These are phyloP conservation scores for Thereva unica DNA, from an alignment of 2,888 invertebrate species.

Conservation along the genomic window DNA sequence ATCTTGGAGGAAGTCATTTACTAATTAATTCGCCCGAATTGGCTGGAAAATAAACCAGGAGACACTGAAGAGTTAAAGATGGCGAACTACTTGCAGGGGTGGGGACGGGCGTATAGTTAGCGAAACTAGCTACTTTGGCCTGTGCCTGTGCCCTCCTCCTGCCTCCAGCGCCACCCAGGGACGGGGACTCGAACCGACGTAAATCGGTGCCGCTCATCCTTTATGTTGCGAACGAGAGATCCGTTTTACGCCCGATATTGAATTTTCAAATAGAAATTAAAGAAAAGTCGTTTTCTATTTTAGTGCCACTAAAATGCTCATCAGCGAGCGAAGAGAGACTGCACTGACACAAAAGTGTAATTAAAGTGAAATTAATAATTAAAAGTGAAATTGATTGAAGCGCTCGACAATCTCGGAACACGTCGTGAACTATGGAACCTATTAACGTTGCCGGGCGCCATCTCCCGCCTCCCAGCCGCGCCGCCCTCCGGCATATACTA, in stretches of 20 bases:
- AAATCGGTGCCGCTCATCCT: too few species aligned
- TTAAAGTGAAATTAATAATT: conserved; percentile 41
- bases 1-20: conserved; percentile 4
- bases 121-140: too few species aligned
- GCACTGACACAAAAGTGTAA: conserved; percentile 26
- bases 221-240: background rate
- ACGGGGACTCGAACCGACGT: too few species aligned
- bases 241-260: conserved; percentile 20
- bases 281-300: conserved; percentile 6
- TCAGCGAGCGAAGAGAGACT: background rate
- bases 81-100: too few species aligned
- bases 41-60: conserved; percentile 10
- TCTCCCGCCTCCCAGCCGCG: too few species aligned
- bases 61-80: too few species aligned
- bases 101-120: too few species aligned
- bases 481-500: too few species aligned
- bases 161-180: too few species aligned
- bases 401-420: background rate
- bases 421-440: too few species aligned
- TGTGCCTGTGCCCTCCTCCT: too few species aligned
- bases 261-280: conserved; percentile 16
- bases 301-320: background rate
- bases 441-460: too few species aligned
- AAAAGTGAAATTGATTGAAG: conserved; percentile 38
- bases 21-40: conserved; percentile 29